phyloP scores from a whole-genome alignment of 2,113 vertebrate species.

The Fregata magnificens region DNA sequence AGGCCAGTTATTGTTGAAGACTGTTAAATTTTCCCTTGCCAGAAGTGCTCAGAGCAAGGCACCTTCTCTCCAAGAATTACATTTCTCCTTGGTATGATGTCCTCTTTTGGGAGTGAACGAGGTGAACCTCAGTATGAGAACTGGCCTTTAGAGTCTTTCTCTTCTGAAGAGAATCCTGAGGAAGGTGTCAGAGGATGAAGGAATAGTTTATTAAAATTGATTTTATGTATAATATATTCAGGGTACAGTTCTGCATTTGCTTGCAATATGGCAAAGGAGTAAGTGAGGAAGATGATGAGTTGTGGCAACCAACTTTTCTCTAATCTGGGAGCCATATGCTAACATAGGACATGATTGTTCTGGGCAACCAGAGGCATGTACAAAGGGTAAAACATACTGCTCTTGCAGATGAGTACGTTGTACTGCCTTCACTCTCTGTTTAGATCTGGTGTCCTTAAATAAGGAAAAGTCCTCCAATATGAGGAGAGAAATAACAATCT shows the following conservation, averaged over 20 bases:
- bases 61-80: neutral
- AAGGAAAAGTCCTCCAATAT: neutral
- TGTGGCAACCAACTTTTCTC: neutral
- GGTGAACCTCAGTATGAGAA: neutral
- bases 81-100: neutral
- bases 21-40: neutral
- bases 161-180: neutral
- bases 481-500: neutral
- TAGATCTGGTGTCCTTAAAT: neutral
- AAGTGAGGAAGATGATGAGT: neutral
- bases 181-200: neutral
- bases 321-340: conserved; percentile 19
- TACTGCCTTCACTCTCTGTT: neutral
- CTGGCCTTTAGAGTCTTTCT: neutral
- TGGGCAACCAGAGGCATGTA: neutral
- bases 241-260: neutral
- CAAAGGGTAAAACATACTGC: neutral
- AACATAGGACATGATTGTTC: neutral
- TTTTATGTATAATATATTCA: neutral
- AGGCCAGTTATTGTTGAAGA: neutral
- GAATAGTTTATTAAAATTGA: neutral
- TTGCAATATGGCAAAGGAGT: neutral
- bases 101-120: neutral
- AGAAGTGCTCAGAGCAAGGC: neutral
- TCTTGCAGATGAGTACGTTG: neutral